These are phyloP conservation scores for Barbus barbus DNA, from an alignment of 2,113 vertebrate species.

Conservation along the genomic window DNA sequence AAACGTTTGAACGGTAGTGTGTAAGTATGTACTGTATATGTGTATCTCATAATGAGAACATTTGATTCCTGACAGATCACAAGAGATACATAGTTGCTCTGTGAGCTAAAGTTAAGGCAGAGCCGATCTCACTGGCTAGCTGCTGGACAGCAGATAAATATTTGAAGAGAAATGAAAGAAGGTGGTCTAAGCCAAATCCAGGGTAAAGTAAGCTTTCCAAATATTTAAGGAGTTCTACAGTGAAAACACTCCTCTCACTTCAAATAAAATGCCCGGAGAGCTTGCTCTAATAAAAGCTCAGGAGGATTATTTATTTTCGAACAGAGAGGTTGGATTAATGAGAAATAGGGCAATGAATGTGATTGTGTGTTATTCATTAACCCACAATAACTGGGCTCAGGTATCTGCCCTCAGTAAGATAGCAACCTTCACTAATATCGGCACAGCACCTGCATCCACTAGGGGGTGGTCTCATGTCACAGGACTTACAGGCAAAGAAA, in stretches of 20 bases:
- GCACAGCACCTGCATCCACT: constrained; percentile 37
- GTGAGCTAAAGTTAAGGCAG: no score
- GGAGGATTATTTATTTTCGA: constrained; percentile 37
- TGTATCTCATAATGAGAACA: no score
- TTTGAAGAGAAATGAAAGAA: constrained; percentile 54
- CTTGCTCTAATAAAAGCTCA: constrained; percentile 37
- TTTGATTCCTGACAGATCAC: no score
- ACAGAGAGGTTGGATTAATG: constrained; percentile 24
- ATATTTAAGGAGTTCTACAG: constrained; percentile 51
- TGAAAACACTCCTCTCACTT: constrained; percentile 47
- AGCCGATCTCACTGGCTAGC: constrained; percentile 23
- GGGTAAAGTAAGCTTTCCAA: constrained; percentile 49
- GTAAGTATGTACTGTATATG: no score
- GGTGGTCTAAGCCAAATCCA: constrained; percentile 46
- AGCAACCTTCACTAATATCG: neutral
- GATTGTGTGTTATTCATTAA: constrained; percentile 35
- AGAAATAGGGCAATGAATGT: constrained; percentile 30
- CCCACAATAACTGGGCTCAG: neutral
- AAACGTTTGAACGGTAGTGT: no score
- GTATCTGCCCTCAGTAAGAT: neutral
- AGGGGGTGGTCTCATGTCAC: constrained; percentile 48
- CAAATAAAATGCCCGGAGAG: constrained; percentile 41
- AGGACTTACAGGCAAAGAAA: constrained; percentile 5
- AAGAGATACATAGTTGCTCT: no score
- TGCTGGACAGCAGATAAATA: constrained; percentile 50